Evolutionary conservation across 2,797 vertebrate species (phyloP), one percentile per base, ranked within the genome.

Genomic region (Rousettus madagascariensis): DNA sequence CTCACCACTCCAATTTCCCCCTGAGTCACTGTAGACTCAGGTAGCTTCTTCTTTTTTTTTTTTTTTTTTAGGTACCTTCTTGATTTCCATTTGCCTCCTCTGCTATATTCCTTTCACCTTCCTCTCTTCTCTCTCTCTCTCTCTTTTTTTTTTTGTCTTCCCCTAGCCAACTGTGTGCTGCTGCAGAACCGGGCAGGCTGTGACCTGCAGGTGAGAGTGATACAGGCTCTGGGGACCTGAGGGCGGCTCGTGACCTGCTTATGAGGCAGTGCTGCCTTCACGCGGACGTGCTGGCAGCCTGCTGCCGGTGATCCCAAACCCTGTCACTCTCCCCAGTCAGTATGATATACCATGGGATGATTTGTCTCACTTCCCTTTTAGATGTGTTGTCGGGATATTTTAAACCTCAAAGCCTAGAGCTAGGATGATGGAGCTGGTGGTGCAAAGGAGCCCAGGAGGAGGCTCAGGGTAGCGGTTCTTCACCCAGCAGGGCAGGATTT

Each of bases 281-380:
- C 0, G 8, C 28, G 5, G 55, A 53, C 3, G 1, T 6, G 7
- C 4, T 0, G 0, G 0, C 2, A 24, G 46, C 33, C 78, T 4
- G 1, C 30, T 43, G 49, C 0, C 0, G 16, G 51, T 16, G 28
- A 79, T 17, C 79, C n/a, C 72, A 24, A 63, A 46, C 36, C 22
- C 69, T 65, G n/a, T 57, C 38, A 1, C 28, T 11, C 55, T 91
- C 57, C 30, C 74, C 53, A 0, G 11, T 59, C 78, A 85, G 36
- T 53, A 0, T 0, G 12, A 33, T 61, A 57, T 1, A 1, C n/a
- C 0, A 1, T 0, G 13, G 68, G n/a, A 16, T 59, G 5, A 19
- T 28, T 69, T 84, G 55, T 49, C 95, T 69, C 4, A 19, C n/a
- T 8, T 84, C 5, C 0, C 38, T n/a, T 82, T 63, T 7, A 61